Conservation (phyloP, 2,113 vertebrate genomes). For the Bos javanicus region DNA sequence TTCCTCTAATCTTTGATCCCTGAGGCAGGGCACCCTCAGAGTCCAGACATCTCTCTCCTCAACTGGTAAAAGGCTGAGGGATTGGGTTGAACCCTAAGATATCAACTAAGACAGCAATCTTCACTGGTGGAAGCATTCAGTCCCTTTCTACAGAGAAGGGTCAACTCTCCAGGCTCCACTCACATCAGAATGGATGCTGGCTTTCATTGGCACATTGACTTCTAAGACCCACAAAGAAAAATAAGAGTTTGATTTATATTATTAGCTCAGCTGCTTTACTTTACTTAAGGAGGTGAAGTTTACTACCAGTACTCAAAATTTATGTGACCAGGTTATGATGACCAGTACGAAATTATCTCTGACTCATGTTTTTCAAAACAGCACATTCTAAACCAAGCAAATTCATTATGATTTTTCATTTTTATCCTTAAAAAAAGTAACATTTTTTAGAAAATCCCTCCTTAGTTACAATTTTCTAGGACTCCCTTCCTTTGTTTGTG, state of each 20-base stretch:
- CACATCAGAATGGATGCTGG: neutral
- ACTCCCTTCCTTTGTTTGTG: neutral
- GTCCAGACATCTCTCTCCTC: neutral
- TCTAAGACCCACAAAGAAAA: neutral
- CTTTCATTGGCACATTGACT: neutral
- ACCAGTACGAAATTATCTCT: conserved; percentile 4
- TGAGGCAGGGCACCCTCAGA: neutral
- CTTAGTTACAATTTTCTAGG: neutral
- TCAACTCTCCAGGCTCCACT: neutral
- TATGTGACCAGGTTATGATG: conserved; percentile 12
- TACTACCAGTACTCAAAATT: conserved; percentile 9
- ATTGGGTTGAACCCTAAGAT: neutral
- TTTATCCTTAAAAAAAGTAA: neutral
- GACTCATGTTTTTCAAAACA: conserved; percentile 1
- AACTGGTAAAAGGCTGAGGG: neutral
- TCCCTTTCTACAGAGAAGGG: neutral
- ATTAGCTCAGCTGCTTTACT: neutral
- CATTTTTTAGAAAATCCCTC: neutral
- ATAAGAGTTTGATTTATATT: neutral
- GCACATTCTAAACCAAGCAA: neutral
- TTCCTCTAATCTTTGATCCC: neutral
- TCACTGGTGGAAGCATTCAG: neutral
- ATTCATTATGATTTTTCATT: conserved; percentile 9
- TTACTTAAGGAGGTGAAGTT: neutral
- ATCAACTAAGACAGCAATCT: neutral